Percentiles rank a stretch among this genome's conserved stretches.
Evolutionary conservation across 2,113 vertebrate genomes (phyloP).

Genomic region (Eurypyga helias): DNA sequence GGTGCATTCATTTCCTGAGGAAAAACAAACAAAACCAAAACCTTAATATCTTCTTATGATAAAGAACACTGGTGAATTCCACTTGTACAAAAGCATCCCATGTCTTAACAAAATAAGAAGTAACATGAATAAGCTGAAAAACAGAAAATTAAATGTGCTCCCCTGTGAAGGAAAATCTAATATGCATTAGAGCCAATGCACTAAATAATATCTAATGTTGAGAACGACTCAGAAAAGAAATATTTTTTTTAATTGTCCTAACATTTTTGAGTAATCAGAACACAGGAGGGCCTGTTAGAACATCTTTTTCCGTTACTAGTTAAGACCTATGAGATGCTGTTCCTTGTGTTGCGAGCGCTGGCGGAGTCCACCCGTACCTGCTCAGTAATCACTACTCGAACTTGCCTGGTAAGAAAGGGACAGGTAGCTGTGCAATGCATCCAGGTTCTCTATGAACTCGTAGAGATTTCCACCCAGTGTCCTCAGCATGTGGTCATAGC

Average conservation of each 20-base stretch:
- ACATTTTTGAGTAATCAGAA: not conserved
- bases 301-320: not conserved
- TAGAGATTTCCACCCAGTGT: conserved; percentile 82
- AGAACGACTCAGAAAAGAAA: not conserved
- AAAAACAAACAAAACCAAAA: not conserved
- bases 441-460: conserved; percentile 85
- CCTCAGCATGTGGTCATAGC: conserved; percentile 84
- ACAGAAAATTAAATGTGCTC: not conserved
- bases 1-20: conserved; percentile 81
- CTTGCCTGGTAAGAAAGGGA: conserved; percentile 84
- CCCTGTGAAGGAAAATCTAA: not conserved
- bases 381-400: not conserved
- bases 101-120: not conserved
- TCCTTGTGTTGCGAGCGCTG: not conserved
- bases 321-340: not conserved
- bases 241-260: not conserved
- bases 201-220: not conserved
- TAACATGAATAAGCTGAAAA: not conserved
- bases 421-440: conserved; percentile 82
- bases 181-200: not conserved
- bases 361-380: not conserved
- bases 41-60: not conserved
- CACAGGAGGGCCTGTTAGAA: not conserved
- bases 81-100: not conserved
- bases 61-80: not conserved